phyloP scores from a whole-genome alignment of 2,888 invertebrate species.

The Tachina grossa region DNA sequence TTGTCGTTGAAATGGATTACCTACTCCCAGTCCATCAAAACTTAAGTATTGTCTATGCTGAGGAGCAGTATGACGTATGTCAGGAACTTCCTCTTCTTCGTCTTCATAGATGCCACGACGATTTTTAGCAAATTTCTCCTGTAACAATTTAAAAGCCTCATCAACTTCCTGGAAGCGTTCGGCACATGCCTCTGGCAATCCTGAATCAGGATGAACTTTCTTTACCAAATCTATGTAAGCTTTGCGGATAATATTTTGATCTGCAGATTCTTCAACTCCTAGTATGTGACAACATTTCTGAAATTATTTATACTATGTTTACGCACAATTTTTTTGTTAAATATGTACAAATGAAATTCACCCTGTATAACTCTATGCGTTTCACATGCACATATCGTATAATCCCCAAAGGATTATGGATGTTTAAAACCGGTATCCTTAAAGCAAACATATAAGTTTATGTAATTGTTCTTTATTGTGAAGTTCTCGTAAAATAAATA shows the following conservation, averaged over 20 bases:
- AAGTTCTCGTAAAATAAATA: neutral
- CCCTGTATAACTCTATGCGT: constrained; percentile 74
- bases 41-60: constrained; percentile 91
- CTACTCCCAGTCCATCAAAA: constrained; percentile 90
- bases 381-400: constrained; percentile 73
- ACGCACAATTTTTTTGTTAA: neutral
- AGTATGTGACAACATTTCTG: constrained; percentile 87
- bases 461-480: constrained; percentile 21
- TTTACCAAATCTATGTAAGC: constrained; percentile 91
- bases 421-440: constrained; percentile 35
- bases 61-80: constrained; percentile 92
- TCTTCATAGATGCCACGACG: constrained; percentile 84
- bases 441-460: constrained; percentile 58
- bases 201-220: constrained; percentile 93
- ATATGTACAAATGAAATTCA: constrained; percentile 38
- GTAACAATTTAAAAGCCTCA: constrained; percentile 88
- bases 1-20: constrained; percentile 90
- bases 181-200: constrained; percentile 87
- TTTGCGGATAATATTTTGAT: constrained; percentile 88
- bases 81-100: constrained; percentile 84
- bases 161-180: constrained; percentile 90
- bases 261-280: constrained; percentile 87
- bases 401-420: constrained; percentile 1
- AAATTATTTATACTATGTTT: neutral
- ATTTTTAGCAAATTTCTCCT: constrained; percentile 87